phyloP scores from a whole-genome alignment of 2,888 invertebrate genomes.

The Xanthia icteritia region DNA sequence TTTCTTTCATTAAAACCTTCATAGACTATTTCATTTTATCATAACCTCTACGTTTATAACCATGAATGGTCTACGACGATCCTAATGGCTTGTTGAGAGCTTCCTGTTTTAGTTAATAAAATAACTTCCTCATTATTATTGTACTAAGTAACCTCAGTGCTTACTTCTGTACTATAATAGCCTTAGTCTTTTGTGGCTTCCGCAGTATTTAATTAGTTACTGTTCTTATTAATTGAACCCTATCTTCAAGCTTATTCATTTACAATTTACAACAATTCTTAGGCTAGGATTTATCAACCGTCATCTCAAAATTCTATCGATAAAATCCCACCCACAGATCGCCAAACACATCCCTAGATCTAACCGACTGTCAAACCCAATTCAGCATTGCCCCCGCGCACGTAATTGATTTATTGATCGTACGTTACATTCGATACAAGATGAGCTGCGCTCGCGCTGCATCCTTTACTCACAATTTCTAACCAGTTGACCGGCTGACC shows the following conservation, averaged over 20 bases:
- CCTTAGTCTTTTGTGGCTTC: conserved; percentile 35
- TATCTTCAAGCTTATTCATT: not conserved
- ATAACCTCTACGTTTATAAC: conserved; percentile 29
- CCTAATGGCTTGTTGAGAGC: conserved; percentile 38
- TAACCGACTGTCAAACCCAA: conserved; percentile 89
- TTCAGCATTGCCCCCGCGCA: conserved; percentile 88
- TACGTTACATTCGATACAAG: conserved; percentile 89
- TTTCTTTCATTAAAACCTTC: conserved; percentile 9
- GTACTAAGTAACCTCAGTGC: conserved; percentile 37
- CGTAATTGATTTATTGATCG: conserved; percentile 91
- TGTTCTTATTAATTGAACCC: not conserved
- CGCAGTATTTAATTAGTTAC: conserved; percentile 13
- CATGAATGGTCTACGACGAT: conserved; percentile 50
- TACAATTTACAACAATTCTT: not conserved
- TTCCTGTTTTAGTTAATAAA: conserved; percentile 55
- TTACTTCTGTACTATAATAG: conserved; percentile 26
- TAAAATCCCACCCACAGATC: conserved; percentile 63
- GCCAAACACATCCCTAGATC: conserved; percentile 77
- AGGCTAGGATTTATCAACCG: not conserved
- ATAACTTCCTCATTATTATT: conserved; percentile 53
- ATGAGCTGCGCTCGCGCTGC: conserved; percentile 81
- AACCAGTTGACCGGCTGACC: conserved; percentile 87
- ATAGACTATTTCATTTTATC: conserved; percentile 30
- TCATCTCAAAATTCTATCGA: conserved; percentile 58
- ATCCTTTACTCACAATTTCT: conserved; percentile 80